A percentile compares a stretch with the other conserved stretches of the same genome.
Conservation (phyloP, 30 jellyfish, hydroid and myxozoan genomes). For the Aurelia aurita region DNA sequence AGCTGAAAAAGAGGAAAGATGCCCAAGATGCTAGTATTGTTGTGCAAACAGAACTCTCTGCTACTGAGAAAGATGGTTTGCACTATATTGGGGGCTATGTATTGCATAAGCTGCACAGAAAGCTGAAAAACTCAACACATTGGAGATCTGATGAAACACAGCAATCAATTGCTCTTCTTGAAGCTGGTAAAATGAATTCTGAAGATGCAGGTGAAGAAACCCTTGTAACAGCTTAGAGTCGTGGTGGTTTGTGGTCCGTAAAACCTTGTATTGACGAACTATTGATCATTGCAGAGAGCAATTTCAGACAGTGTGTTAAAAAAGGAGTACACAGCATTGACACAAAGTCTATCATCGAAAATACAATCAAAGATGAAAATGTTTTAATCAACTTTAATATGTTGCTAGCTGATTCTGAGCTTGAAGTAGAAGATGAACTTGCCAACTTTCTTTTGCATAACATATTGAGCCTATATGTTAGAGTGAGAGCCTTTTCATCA, state of each 20-base stretch:
- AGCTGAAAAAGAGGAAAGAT: neutral
- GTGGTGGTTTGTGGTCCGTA: constrained; percentile 15
- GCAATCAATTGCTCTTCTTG: constrained; percentile 4
- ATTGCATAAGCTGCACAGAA: constrained; percentile 9
- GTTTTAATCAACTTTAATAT: no score
- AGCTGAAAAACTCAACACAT: neutral
- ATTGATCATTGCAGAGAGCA: no score
- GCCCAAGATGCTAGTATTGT: neutral
- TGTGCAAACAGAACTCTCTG: constrained; percentile 7
- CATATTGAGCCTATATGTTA: no score
- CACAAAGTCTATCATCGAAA: no score
- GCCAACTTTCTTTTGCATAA: no score
- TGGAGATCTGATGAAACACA: neutral
- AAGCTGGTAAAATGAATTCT: constrained; percentile 4
- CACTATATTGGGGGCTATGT: constrained; percentile 6
- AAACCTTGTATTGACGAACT: no score
- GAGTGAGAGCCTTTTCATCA: no score
- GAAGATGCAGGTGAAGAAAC: neutral
- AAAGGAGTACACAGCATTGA: no score
- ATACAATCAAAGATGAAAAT: no score
- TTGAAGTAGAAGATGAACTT: no score
- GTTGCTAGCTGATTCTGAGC: no score
- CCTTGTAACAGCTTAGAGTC: constrained; percentile 13
- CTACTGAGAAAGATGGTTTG: constrained; percentile 17
- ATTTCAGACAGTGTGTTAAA: no score